Conservation (phyloP, 2,797 vertebrate species). For the Graptemys geographica region DNA sequence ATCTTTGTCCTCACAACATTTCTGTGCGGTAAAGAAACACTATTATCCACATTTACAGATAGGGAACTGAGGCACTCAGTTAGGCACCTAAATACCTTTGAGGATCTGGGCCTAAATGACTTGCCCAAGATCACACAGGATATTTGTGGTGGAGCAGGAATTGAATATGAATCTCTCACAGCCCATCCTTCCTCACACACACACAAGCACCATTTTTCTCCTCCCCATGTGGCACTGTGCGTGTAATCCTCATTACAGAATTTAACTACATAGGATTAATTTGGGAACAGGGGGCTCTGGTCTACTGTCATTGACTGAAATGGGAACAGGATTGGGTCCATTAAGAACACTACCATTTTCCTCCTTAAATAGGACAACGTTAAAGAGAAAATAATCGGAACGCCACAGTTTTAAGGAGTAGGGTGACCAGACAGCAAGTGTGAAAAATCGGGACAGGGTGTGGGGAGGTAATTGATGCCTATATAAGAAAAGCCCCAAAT, state of each 20-base stretch:
- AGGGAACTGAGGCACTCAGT: not conserved
- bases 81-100: not conserved
- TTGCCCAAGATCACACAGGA: not conserved
- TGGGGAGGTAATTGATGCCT: no score
- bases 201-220: not conserved
- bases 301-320: not conserved
- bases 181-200: not conserved
- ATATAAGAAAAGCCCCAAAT: no score
- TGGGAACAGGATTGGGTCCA: not conserved
- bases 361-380: not conserved
- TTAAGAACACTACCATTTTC: not conserved
- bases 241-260: not conserved
- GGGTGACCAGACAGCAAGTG: no score
- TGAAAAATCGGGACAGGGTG: no score
- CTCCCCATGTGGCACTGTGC: not conserved
- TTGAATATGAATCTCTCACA: not conserved
- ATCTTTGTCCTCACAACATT: not conserved
- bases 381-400: not conserved
- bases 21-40: not conserved
- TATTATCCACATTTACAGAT: not conserved
- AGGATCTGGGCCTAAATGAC: not conserved
- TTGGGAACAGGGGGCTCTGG: not conserved
- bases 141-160: not conserved
- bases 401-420: rapidly evolving
- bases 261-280: not conserved